A percentile compares a stretch with the other conserved stretches of the same genome.
Evolutionary conservation across 2,797 vertebrate species (phyloP).

Genomic region (Thripadectes ignobilis): DNA sequence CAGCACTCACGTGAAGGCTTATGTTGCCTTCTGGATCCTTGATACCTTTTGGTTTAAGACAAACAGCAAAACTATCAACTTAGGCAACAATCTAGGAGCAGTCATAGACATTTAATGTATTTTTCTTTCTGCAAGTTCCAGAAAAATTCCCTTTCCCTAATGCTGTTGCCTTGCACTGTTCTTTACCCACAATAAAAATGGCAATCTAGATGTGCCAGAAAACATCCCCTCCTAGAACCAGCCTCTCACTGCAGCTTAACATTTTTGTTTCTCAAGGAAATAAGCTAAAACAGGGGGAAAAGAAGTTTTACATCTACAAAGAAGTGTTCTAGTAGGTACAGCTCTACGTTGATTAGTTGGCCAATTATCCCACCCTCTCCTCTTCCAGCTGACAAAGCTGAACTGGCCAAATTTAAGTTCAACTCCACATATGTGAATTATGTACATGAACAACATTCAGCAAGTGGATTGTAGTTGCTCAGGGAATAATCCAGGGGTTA

Average conservation of each 20-base stretch:
- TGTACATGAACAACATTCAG: background rate
- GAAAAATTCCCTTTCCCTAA: background rate
- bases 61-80: background rate
- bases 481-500: background rate
- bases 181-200: background rate
- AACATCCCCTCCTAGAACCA: background rate
- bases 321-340: background rate
- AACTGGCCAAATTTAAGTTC: background rate
- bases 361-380: rapidly evolving
- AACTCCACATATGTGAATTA: background rate
- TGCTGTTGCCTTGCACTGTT: background rate
- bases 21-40: background rate
- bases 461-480: rapidly evolving
- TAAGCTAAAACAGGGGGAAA: background rate
- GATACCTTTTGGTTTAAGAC: background rate
- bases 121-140: background rate
- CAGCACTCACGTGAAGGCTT: rapidly evolving
- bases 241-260: background rate
- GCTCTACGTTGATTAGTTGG: background rate
- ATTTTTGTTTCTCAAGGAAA: background rate
- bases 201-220: background rate
- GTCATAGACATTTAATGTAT: background rate
- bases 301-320: background rate
- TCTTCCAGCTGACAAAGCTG: background rate
- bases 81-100: background rate